phyloP scores from a whole-genome alignment of 2,797 vertebrate genomes.

The Pampus argenteus region DNA sequence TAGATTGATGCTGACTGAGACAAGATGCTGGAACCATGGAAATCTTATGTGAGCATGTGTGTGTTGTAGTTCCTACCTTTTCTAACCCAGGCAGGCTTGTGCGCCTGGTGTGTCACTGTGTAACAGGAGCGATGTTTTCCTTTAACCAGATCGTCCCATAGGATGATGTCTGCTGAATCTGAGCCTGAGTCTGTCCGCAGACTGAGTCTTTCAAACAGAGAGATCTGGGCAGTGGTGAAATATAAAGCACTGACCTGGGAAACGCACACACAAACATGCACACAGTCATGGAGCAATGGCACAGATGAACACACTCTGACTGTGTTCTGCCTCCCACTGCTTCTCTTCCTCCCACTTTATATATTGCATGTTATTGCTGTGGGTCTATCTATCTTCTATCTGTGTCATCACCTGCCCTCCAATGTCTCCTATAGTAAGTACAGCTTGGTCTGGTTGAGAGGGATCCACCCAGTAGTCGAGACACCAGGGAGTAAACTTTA shows the following conservation, averaged over 20 bases:
- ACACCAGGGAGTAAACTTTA: constrained; percentile 81
- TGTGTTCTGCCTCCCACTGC: neutral
- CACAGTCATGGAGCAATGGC: neutral
- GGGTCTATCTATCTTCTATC: neutral
- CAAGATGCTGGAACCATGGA: neutral
- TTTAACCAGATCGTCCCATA: constrained; percentile 85
- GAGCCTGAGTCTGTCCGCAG: constrained; percentile 67
- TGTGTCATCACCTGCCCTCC: constrained; percentile 85
- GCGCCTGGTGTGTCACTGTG: constrained; percentile 78
- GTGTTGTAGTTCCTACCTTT: constrained; percentile 79
- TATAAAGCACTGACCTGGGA: constrained; percentile 82
- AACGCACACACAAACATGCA: constrained; percentile 38
- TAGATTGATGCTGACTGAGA: neutral
- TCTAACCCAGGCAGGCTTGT: constrained; percentile 85
- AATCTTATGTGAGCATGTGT: neutral
- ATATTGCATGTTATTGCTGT: neutral
- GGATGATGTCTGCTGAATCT: constrained; percentile 77
- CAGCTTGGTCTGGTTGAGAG: constrained; percentile 78
- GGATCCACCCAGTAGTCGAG: constrained; percentile 87
- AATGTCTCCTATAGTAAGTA: constrained; percentile 86
- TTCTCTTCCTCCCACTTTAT: neutral
- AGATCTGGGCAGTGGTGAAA: constrained; percentile 83
- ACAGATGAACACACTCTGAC: neutral
- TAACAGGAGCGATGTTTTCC: constrained; percentile 85
- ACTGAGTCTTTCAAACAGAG: constrained; percentile 77